phyloP scores from a whole-genome alignment of 2,888 invertebrate genomes.

The Coecobrya sp. region DNA sequence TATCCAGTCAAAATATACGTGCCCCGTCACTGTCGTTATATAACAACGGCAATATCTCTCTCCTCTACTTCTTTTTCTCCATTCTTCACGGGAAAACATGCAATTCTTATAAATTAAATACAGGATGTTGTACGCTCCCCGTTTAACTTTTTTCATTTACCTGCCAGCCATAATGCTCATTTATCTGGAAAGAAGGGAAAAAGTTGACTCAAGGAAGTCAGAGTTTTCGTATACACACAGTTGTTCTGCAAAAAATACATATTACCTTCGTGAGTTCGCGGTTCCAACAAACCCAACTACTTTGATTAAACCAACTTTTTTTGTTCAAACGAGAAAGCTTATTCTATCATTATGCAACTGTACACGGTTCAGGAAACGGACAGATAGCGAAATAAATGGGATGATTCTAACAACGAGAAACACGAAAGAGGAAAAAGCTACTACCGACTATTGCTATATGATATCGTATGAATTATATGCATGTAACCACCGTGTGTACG shows the following conservation, averaged over 20 bases:
- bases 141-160: slow-evolving; percentile 74
- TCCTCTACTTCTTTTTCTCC: neutral
- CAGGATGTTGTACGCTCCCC: slow-evolving; percentile 49
- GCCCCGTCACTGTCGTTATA: slow-evolving; percentile 30
- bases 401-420: slow-evolving; percentile 33
- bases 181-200: slow-evolving; percentile 39
- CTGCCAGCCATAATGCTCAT: slow-evolving; percentile 57
- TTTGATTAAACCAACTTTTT: slow-evolving; percentile 76
- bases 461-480: neutral
- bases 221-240: slow-evolving; percentile 1
- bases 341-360: slow-evolving; percentile 47
- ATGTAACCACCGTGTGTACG: neutral
- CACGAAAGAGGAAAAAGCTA: slow-evolving; percentile 41
- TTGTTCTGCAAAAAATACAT: slow-evolving; percentile 1
- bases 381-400: slow-evolving; percentile 47
- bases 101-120: slow-evolving; percentile 69
- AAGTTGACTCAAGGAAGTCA: slow-evolving; percentile 55
- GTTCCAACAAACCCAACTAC: slow-evolving; percentile 35
- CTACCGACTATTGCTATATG: neutral
- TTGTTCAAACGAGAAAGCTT: slow-evolving; percentile 16
- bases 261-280: neutral
- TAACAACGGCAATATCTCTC: neutral
- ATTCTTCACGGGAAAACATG: slow-evolving; percentile 39
- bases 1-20: neutral
- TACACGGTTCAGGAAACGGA: slow-evolving; percentile 58